Evolutionary conservation across 2,888 invertebrate genomes (phyloP).

Genomic region (Cistogaster globosa): DNA sequence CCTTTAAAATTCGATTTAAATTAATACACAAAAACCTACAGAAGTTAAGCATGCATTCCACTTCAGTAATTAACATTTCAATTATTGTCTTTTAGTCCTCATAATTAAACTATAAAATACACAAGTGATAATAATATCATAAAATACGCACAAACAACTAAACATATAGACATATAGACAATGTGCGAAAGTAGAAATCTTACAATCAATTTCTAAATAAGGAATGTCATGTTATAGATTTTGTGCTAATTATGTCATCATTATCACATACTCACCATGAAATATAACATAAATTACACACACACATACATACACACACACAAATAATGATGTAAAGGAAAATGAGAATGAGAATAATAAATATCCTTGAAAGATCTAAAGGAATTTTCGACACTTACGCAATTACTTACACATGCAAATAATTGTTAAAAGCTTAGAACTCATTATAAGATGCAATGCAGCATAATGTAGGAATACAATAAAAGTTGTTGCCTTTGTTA

Average conservation of each 20-base stretch:
- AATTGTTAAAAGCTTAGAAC: slow-evolving; percentile 26
- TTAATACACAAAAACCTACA: slow-evolving; percentile 2
- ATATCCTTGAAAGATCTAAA: slow-evolving; percentile 61
- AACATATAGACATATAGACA: slow-evolving; percentile 7
- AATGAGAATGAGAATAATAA: slow-evolving; percentile 56
- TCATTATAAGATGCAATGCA: slow-evolving; percentile 68
- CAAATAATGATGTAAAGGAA: slow-evolving; percentile 44
- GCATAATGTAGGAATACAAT: slow-evolving; percentile 35
- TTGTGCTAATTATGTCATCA: slow-evolving; percentile 80
- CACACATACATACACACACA: background rate
- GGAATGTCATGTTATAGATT: slow-evolving; percentile 72
- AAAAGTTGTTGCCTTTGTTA: slow-evolving; percentile 19
- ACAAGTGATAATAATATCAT: slow-evolving; percentile 67
- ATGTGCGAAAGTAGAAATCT: slow-evolving; percentile 32
- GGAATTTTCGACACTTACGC: slow-evolving; percentile 46
- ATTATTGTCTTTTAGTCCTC: slow-evolving; percentile 71
- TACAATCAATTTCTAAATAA: slow-evolving; percentile 54
- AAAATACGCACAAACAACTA: slow-evolving; percentile 22
- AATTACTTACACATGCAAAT: background rate
- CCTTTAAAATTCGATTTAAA: background rate
- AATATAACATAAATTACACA: slow-evolving; percentile 42
- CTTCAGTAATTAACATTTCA: slow-evolving; percentile 72
- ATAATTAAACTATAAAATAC: slow-evolving; percentile 71
- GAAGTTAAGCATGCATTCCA: slow-evolving; percentile 61
- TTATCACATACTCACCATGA: slow-evolving; percentile 73